Conservation (phyloP, 2,888 invertebrate genomes). For the Ichneumon xanthorius region DNA sequence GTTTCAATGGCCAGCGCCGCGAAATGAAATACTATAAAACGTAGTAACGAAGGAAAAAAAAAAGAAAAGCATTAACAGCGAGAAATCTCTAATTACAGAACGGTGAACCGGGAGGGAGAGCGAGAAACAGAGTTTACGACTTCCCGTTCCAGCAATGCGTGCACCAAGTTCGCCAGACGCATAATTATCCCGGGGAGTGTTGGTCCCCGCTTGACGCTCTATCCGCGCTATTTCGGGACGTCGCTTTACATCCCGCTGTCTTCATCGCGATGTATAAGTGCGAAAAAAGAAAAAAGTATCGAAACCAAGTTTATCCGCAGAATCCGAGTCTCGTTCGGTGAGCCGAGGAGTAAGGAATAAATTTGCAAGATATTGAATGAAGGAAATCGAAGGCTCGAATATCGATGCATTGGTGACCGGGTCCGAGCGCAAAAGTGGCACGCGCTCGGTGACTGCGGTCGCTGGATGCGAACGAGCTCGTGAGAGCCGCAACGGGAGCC, state of each 20-base stretch:
- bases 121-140: slow-evolving; percentile 57
- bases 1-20: slow-evolving; percentile 37
- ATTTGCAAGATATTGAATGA: slow-evolving; percentile 7
- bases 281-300: not conserved
- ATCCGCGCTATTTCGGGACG: slow-evolving; percentile 18
- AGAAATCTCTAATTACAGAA: slow-evolving; percentile 54
- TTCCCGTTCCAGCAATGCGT: slow-evolving; percentile 55
- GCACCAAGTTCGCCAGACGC: slow-evolving; percentile 22
- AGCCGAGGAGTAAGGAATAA: not conserved
- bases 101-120: slow-evolving; percentile 18
- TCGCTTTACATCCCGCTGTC: slow-evolving; percentile 1
- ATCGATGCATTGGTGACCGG: slow-evolving; percentile 25
- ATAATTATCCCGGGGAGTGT: slow-evolving; percentile 2
- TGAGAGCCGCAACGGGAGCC: not conserved
- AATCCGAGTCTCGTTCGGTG: not conserved
- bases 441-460: slow-evolving; percentile 41
- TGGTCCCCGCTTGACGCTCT: not conserved
- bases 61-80: slow-evolving; percentile 25
- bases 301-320: slow-evolving; percentile 3
- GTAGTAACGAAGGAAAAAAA: slow-evolving; percentile 31
- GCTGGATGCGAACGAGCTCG: slow-evolving; percentile 38
- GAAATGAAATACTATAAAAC: slow-evolving; percentile 16
- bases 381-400: slow-evolving; percentile 16
- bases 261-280: not conserved
- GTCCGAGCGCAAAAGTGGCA: slow-evolving; percentile 52